Evolutionary conservation across 1,140 invertebrate species (phyloP), one percentile per base, ranked within the genome.

Genomic region (Oncopeltus fasciatus): DNA sequence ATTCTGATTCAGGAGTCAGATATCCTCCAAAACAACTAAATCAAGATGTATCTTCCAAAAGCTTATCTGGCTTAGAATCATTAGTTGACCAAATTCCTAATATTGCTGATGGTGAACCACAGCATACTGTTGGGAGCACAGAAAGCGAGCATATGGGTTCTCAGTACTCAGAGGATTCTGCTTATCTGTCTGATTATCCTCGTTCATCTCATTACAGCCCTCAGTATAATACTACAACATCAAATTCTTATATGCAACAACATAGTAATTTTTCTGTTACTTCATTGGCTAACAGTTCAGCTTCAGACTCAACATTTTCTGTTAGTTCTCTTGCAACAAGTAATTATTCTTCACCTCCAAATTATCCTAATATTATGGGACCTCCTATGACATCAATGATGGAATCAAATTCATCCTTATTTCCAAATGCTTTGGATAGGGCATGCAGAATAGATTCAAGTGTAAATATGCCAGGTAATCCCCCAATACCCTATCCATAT

Each of bases 31-130:
- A 64, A 29, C 65, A 66, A 24, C 63, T 63, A 33, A 69, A 67
- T 27, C 81, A 87, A 67, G 89, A 92, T 73, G 85, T 92, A 1
- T 81, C 88, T 2, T 84, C 87, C 0, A 92, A 92, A 72, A 90
- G 87, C 69, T 75, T 92, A n/a, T 91, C 88, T 9, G 89, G 89
- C 33, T 76, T 92, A 3, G 90, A 92, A 73, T 92, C 88, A 18
- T 75, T 93, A 11, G 90, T 93, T 21, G 89, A 92, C 75, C 90
- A 92, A 77, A 93, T 92, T 72, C 90, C 90, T 8, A 88, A 87
- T 67, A 87, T 92, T 72, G 82, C 84, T 47, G 88, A 90, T 61
- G 81, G 77, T 27, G 81, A 78, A 24, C 62, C 72, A 53, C 62
- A 64, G 26, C 64, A 67, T 53, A 60, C 61, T 64, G 65, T 64